Base-by-base conservation (phyloP, 2,797 vertebrate genomes). In the Atherinosoma microstoma region DNA sequence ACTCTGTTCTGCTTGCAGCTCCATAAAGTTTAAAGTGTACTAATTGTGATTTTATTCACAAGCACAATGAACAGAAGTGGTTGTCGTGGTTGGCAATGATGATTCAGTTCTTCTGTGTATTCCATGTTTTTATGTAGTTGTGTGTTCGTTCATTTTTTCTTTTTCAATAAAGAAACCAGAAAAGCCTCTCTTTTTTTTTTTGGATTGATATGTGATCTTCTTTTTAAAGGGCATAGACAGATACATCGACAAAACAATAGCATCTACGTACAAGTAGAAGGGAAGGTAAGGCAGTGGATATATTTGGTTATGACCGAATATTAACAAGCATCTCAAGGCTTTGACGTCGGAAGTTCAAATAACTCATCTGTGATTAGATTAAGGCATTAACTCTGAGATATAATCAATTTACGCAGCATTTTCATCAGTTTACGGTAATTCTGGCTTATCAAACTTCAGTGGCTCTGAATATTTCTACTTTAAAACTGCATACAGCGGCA, bases 111-210 rank as follows among this genome's bases (percentile, higher is more conserved):
- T 85, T 71, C 75, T 84, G 86, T 92, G 84, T 93, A 87, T 90
- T 87, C 74, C 77, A 78, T 82, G 66, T 91, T 89, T 90, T 70
- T 87, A 91, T 90, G 89, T 93, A 92, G 88, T 87, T 88, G 77
- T 89, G 64, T 89, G 66, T 49, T 49, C 24, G 12, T 36, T 64
- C 13, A 27, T 27, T 27, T 27, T 27, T 27, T 27, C 24, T 88
- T 93, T 92, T 91, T 85, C 82, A 93, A 92, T 93, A 93, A 93
- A 93, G 79, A 84, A 82, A 89, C 80, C 56, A 70, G 40, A 84
- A 75, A 86, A 80, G 38, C 35, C 32, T 60, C 11, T 24, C 42
- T 78, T 63, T 80, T 32, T 32, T 4, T 32, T 27, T n/a, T n/a
- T n/a, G 56, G 40, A 42, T 71, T 82, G 58, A 47, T 75, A 12